Evolutionary conservation across 2,888 invertebrate species (phyloP), one percentile per base, ranked within the genome.

Genomic region (Zeuzera pyrina): DNA sequence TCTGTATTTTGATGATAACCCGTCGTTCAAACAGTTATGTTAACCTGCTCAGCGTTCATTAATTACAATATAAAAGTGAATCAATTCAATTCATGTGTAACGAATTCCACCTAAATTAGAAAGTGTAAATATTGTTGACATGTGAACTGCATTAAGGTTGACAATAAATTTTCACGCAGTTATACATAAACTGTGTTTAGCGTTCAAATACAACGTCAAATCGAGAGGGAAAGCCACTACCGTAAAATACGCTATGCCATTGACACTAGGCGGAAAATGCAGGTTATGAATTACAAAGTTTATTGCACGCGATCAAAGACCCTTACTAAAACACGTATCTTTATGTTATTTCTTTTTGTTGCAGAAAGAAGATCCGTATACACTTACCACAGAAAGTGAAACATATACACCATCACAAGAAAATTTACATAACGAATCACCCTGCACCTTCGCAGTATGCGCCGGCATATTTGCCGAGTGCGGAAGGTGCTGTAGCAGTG

Each of bases 341-440:
- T 21, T 31, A 26, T 47, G 49, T 59, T 62, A 57, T 61, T 64
- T 57, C 55, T 43, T 63, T 48, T 79, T 79, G 77, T 83, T 83
- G 32, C 79, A 84, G 84, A 63, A 84, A 84, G 69, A 84, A 84
- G 66, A 84, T 84, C 58, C 83, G 83, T 61, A 84, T 84, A 61
- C 84, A 84, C 68, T 77, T 84, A 67, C 84, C 84, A 53, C 83
- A 84, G 67, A 79, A 79, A 56, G 84, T 84, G 62, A 84, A 83
- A 64, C 84, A 84, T 49, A 84, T 84, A 55, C 83, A 84, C 53
- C 84, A 84, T 49, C 84, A 84, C 44, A 84, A 84, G 67, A 84
- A 84, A 57, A 73, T 84, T 47, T 84, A 84, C 45, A 84, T 84
- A 41, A 84, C 84, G 40, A 78, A 84, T 52, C 78, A 84, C 52